Conservation (phyloP, 2,888 invertebrate species). For the Drosophila picticornis region DNA sequence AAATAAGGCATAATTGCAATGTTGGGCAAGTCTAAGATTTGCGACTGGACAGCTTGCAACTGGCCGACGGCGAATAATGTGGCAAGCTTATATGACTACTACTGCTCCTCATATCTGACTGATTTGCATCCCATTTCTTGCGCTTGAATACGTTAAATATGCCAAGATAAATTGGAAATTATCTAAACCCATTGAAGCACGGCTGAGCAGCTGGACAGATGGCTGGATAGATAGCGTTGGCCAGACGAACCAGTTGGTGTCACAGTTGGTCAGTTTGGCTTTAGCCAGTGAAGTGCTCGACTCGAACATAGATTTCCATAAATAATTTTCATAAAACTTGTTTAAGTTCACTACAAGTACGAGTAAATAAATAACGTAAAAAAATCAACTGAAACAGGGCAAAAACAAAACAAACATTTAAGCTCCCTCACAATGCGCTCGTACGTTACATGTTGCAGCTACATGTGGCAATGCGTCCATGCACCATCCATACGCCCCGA, state of each 20-base stretch:
- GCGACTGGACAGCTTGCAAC: slow-evolving; percentile 40
- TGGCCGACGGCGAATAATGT: slow-evolving; percentile 46
- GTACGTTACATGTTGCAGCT: slow-evolving; percentile 23
- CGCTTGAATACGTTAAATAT: slow-evolving; percentile 60
- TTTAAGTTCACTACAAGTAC: slow-evolving; percentile 57
- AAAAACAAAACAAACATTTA: slow-evolving; percentile 10
- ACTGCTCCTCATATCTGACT: neutral
- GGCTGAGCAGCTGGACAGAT: neutral
- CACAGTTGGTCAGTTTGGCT: neutral
- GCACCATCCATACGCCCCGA: neutral
- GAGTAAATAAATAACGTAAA: slow-evolving; percentile 62
- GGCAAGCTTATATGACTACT: slow-evolving; percentile 5
- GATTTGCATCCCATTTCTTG: slow-evolving; percentile 50
- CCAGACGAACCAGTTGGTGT: neutral
- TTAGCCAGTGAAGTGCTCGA: slow-evolving; percentile 1
- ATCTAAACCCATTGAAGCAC: slow-evolving; percentile 19
- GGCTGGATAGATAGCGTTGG: neutral
- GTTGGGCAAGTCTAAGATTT: slow-evolving; percentile 66
- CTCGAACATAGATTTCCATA: slow-evolving; percentile 49
- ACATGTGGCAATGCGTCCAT: slow-evolving; percentile 25
- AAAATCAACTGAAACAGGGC: neutral
- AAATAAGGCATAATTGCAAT: slow-evolving; percentile 40
- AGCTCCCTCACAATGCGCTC: neutral
- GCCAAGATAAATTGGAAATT: slow-evolving; percentile 58
- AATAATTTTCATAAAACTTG: slow-evolving; percentile 73